A percentile compares a stretch with the other conserved stretches of the same genome.
Evolutionary conservation across 2,113 vertebrate genomes (phyloP).

Genomic region (Mus spicilegus): DNA sequence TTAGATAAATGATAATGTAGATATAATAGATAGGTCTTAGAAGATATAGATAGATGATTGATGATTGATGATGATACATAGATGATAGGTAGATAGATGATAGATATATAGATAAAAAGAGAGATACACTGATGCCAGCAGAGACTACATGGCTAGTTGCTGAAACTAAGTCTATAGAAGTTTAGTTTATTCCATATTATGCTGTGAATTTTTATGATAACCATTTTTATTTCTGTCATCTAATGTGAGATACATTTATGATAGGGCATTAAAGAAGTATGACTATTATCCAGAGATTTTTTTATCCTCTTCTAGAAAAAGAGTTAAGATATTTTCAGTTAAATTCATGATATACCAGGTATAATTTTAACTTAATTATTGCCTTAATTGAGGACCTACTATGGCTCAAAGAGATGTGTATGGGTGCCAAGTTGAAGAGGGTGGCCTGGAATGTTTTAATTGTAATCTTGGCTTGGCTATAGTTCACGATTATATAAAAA

Average conservation of each 20-base stretch:
- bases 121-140: neutral
- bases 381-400: neutral
- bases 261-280: neutral
- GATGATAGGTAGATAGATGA: neutral
- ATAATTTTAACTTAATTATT: neutral
- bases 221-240: neutral
- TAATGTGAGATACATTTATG: neutral
- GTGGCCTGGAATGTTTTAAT: neutral
- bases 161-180: neutral
- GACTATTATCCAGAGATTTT: neutral
- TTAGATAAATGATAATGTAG: neutral
- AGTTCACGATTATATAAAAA: neutral
- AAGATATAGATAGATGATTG: neutral
- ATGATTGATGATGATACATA: too few species aligned
- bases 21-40: neutral
- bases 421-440: neutral
- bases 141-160: neutral
- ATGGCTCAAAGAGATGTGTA: neutral
- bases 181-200: neutral
- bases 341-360: neutral
- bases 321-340: neutral
- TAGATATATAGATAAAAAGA: neutral
- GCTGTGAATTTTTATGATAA: neutral
- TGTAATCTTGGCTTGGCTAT: neutral
- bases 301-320: neutral